phyloP scores from a whole-genome alignment of 2,888 invertebrate species.

The Heteropelma amictum region DNA sequence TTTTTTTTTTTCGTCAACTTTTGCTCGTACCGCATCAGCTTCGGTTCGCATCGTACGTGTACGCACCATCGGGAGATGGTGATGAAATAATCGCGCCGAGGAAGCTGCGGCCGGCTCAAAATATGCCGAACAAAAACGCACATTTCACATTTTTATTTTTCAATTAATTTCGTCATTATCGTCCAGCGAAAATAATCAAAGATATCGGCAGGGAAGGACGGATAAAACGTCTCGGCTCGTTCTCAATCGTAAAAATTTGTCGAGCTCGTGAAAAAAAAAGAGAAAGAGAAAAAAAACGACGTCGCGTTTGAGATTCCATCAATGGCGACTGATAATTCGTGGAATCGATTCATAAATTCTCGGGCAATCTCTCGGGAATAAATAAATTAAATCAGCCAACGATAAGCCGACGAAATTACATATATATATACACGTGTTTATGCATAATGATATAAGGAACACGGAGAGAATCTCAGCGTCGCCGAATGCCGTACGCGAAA shows the following conservation, averaged over 20 bases:
- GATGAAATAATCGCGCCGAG: too few species aligned
- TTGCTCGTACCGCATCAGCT: too few species aligned
- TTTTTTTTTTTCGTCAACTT: too few species aligned
- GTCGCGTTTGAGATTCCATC: constrained; percentile 40
- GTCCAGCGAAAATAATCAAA: too few species aligned
- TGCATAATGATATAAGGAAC: constrained; percentile 22
- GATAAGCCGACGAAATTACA: constrained; percentile 37
- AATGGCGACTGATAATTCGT: constrained; percentile 43
- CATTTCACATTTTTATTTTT: too few species aligned
- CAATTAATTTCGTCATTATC: too few species aligned
- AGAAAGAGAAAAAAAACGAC: constrained; percentile 5
- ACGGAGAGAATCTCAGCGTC: constrained; percentile 37
- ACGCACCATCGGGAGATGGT: too few species aligned
- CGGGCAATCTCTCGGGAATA: constrained; percentile 37
- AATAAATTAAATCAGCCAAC: constrained; percentile 50
- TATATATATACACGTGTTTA: not conserved
- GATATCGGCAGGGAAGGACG: too few species aligned
- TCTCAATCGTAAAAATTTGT: constrained; percentile 37
- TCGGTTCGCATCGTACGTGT: too few species aligned
- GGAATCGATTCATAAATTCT: constrained; percentile 53
- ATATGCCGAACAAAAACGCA: too few species aligned
- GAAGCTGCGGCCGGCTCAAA: too few species aligned
- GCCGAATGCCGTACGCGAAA: constrained; percentile 40
- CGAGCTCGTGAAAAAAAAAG: not conserved
- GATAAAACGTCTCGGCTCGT: too few species aligned